A percentile compares a stretch with the other conserved stretches of the same genome.
These are phyloP conservation scores for Clanis bilineata DNA, from an alignment of 2,888 invertebrate genomes.

Conservation along the genomic window DNA sequence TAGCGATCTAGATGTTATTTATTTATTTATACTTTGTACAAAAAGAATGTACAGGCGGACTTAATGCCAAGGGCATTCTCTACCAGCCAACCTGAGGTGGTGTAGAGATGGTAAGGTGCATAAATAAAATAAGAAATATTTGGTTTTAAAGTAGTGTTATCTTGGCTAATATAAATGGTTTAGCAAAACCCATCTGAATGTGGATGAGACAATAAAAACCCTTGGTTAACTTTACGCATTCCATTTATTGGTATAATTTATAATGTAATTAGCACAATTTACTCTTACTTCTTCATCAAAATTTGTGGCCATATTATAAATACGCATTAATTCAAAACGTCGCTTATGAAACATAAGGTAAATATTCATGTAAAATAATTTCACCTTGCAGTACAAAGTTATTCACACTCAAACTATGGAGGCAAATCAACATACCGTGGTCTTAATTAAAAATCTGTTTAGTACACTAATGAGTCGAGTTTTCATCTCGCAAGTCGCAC, in stretches of 20 bases:
- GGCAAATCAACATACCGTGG: conserved; percentile 34
- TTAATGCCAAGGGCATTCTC: too few species aligned
- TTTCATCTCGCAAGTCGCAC: conserved; percentile 44
- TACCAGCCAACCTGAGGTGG: too few species aligned
- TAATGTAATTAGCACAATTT: neutral
- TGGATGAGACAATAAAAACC: neutral
- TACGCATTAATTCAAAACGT: neutral
- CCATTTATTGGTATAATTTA: neutral
- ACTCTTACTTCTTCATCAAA: neutral
- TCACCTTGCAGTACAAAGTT: neutral
- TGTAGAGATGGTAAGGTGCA: too few species aligned
- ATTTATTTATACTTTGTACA: too few species aligned
- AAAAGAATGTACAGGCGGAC: too few species aligned
- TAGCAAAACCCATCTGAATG: neutral
- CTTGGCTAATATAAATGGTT: too few species aligned
- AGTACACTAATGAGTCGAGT: conserved; percentile 60
- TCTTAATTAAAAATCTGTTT: conserved; percentile 36
- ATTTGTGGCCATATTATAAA: neutral
- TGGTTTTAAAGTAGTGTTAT: too few species aligned
- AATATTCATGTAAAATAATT: conserved; percentile 6
- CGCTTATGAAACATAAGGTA: neutral
- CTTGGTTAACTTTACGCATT: neutral
- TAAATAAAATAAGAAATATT: too few species aligned
- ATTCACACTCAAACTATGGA: neutral
- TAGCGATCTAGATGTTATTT: too few species aligned